Evolutionary conservation across 2,888 invertebrate species (phyloP), one percentile per base, ranked within the genome.

Genomic region (Acanthosepion pharaonis): DNA sequence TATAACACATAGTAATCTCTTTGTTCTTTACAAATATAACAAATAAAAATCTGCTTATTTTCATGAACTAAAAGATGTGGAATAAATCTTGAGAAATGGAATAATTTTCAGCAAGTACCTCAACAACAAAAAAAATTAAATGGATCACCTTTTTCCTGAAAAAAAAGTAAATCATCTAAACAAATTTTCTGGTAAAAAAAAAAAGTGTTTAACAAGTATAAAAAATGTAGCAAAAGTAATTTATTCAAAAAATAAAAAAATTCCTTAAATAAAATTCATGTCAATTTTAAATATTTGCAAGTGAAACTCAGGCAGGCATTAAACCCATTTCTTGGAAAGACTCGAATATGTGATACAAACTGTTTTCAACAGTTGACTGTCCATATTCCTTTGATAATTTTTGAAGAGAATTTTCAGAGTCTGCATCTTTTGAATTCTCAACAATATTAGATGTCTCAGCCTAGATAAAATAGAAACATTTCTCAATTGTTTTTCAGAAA

Each of bases 331-430:
- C 95, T 91, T 95, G 96, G 92, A 96, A 96, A 53, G 95, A 95
- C 95, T 96, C 95, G 95, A 97, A 96, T 91, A 97, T 93, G 92
- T 95, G 42, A 94, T 97, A 97, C 91, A 97, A 95, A 94, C 96
- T 96, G 55, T 95, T 95, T 20, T 95, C 94, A 23, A 95, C 94
- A 28, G 95, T 94, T 18, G 96, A 96, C 95, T 97, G 97, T 94
- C 97, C 96, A 95, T 96, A 97, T 94, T 96, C 95, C 33, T 95
- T 94, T 94, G 96, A 96, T 53, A 96, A 95, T 94, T 95, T 94
- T 8, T 94, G 95, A 95, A 96, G 9, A 25, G 53, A 93, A 53
- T 18, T 49, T 53, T 28, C 28, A n/a, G 93, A 93, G 59, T 20
- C 23, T 59, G 59, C 23, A 49, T n/a, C 93, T 49, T 49, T 18